phyloP scores from a whole-genome alignment of 2,888 invertebrate species.

The Amiota mariae region DNA sequence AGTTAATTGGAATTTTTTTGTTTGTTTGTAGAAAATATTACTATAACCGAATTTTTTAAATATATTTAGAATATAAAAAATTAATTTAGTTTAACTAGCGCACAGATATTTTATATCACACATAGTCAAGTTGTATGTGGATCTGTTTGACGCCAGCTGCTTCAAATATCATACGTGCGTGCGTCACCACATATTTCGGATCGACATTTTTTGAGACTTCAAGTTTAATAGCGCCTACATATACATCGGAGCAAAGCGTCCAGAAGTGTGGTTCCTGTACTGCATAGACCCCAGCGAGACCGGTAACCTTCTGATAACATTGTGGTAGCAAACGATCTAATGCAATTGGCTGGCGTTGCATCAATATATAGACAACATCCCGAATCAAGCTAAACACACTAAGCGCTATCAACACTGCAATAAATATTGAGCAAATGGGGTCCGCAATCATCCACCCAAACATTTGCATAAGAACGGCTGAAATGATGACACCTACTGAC shows the following conservation, averaged over 20 bases:
- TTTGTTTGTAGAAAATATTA: slow-evolving; percentile 29
- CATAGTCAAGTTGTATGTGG: slow-evolving; percentile 94
- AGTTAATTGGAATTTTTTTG: not conserved
- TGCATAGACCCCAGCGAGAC: slow-evolving; percentile 93
- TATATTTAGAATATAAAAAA: slow-evolving; percentile 24
- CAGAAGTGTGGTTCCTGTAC: slow-evolving; percentile 99
- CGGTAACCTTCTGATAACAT: slow-evolving; percentile 91
- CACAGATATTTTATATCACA: slow-evolving; percentile 71
- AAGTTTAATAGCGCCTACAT: slow-evolving; percentile 93
- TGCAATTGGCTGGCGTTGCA: slow-evolving; percentile 92
- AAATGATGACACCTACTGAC: slow-evolving; percentile 96
- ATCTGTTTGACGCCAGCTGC: slow-evolving; percentile 93
- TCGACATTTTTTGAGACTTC: slow-evolving; percentile 96
- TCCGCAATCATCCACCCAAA: slow-evolving; percentile 99
- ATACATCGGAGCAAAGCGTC: slow-evolving; percentile 96
- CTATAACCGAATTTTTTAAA: slow-evolving; percentile 23
- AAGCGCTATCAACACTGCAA: slow-evolving; percentile 89
- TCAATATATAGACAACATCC: slow-evolving; percentile 91
- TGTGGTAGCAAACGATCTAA: slow-evolving; percentile 89
- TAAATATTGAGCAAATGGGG: slow-evolving; percentile 98
- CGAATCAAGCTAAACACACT: slow-evolving; percentile 89
- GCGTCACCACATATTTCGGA: slow-evolving; percentile 92
- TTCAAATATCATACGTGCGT: slow-evolving; percentile 95
- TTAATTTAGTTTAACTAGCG: slow-evolving; percentile 34
- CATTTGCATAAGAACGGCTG: slow-evolving; percentile 92